These are phyloP conservation scores for Forbesichthys papilliferus DNA, from an alignment of 2,113 vertebrate genomes.

Conservation along the genomic window DNA sequence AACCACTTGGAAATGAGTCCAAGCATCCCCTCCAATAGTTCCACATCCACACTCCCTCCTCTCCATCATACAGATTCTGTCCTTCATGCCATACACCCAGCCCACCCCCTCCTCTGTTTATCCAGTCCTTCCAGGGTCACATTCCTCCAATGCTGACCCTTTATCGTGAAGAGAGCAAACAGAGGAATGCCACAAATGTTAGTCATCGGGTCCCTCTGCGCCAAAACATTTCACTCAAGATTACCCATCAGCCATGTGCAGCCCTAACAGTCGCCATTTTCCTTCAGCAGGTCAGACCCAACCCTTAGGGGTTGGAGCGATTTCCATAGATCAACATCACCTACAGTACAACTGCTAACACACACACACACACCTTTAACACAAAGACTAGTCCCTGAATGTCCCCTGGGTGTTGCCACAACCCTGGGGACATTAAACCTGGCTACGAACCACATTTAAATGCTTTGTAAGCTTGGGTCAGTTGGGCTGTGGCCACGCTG, in stretches of 20 bases:
- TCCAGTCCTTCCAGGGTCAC: constrained; percentile 71
- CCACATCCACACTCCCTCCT: constrained; percentile 4
- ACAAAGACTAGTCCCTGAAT: background rate
- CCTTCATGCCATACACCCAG: background rate
- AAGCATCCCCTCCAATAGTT: constrained; percentile 30
- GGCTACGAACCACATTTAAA: constrained; percentile 3
- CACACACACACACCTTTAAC: constrained; percentile 3
- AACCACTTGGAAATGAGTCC: constrained; percentile 37
- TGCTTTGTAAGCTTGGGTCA: background rate
- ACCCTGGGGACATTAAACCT: background rate
- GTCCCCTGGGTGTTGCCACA: constrained; percentile 1
- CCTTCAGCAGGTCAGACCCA: constrained; percentile 15
- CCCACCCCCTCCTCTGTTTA: constrained; percentile 56
- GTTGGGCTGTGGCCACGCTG: constrained; percentile 3
- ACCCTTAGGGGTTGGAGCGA: constrained; percentile 4
- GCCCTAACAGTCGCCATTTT: constrained; percentile 13
- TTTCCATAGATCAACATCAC: constrained; percentile 22
- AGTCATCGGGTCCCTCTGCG: constrained; percentile 27
- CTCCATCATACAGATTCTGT: background rate
- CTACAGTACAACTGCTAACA: background rate
- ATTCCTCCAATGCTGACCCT: constrained; percentile 72
- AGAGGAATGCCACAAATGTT: constrained; percentile 65
- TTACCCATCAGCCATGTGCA: constrained; percentile 24
- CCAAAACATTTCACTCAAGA: constrained; percentile 8
- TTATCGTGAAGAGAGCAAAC: constrained; percentile 59